A percentile compares a stretch with the other conserved stretches of the same genome.
phyloP scores from a whole-genome alignment of 2,113 vertebrate genomes.

The Syngnathus scovelli region DNA sequence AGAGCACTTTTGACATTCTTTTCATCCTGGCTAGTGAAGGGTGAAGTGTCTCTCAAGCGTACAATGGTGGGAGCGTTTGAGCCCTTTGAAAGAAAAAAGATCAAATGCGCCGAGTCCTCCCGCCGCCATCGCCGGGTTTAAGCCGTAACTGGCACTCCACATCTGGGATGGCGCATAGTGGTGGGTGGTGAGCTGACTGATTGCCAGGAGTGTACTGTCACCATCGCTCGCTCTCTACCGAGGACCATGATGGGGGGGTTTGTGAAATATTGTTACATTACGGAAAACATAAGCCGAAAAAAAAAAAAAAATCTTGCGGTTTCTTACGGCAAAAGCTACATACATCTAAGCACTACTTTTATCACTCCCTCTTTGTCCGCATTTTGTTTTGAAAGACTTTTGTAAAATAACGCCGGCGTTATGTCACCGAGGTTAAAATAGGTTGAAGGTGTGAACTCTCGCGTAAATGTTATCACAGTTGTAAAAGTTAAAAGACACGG shows the following conservation, averaged over 20 bases:
- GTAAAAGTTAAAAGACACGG: constrained; percentile 57
- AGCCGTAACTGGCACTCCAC: constrained; percentile 59
- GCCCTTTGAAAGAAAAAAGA: constrained; percentile 68
- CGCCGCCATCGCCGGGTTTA: constrained; percentile 58
- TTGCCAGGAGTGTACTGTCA: constrained; percentile 65
- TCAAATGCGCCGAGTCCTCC: constrained; percentile 63
- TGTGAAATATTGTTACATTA: constrained; percentile 4
- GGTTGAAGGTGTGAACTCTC: constrained; percentile 47
- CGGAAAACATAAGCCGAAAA: neutral
- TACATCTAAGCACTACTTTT: constrained; percentile 8
- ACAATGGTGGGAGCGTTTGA: constrained; percentile 61
- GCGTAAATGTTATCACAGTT: constrained; percentile 64
- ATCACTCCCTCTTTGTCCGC: constrained; percentile 1
- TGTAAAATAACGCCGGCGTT: constrained; percentile 12
- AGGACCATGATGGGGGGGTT: constrained; percentile 41
- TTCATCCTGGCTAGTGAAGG: constrained; percentile 50
- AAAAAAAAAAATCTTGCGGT: constrained; percentile 31
- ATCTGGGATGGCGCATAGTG: constrained; percentile 64
- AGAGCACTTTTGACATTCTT: constrained; percentile 34
- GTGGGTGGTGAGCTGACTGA: constrained; percentile 73
- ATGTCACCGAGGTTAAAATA: constrained; percentile 40
- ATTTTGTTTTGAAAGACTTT: neutral
- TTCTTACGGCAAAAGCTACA: constrained; percentile 28
- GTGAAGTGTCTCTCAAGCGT: constrained; percentile 61
- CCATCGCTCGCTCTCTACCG: constrained; percentile 51